Evolutionary conservation across 2,888 invertebrate genomes (phyloP), one percentile per base, ranked within the genome.

Genomic region (Nomada goodeniana): DNA sequence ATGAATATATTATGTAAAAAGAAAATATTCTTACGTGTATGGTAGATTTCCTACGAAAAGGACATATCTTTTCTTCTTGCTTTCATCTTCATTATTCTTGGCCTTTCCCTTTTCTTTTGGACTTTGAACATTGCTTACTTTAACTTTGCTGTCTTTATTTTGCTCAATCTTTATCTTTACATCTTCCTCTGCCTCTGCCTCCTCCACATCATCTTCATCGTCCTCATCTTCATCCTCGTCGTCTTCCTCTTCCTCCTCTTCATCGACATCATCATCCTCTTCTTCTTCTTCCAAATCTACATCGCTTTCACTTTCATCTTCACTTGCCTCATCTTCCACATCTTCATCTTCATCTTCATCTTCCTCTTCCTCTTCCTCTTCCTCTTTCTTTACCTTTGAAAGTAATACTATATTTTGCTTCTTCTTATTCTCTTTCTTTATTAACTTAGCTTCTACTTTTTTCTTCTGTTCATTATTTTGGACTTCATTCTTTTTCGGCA

Each of bases 21-120:
- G 7, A 26, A 60, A 47, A 53, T 75, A 5, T 70, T 81, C 91
- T 92, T 89, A 93, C 93, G 91, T 91, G 79, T 89, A 94, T 9
- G 94, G 92, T 60, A 95, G 80, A 85, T 95, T 95, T 70, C 94
- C 94, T 60, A 94, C 93, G 82, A 94, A 95, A 11, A 95, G 88
- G 53, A 94, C 93, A 74, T 92, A 94, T 90, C 94, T 89, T 26
- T 90, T 89, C 52, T 91, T 91, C 63, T 91, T 91, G 2, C 63
- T 23, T 10, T 75, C 55, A 10, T 70, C 53, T 1, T 53, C 69
- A 59, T 2, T 9, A n/a, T 47, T 67, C 23, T 72, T 42, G 36
- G 68, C 9, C 44, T 69, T 63, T 0, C 47, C 78, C 4, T 77
- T 70, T 11, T 36, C 67, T 15, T 67, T 44, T n/a, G 11, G 20